Percentiles rank a stretch among this genome's conserved stretches.
Conservation (phyloP, 2,113 vertebrate species). For the Oxygymnocypris stewartii region DNA sequence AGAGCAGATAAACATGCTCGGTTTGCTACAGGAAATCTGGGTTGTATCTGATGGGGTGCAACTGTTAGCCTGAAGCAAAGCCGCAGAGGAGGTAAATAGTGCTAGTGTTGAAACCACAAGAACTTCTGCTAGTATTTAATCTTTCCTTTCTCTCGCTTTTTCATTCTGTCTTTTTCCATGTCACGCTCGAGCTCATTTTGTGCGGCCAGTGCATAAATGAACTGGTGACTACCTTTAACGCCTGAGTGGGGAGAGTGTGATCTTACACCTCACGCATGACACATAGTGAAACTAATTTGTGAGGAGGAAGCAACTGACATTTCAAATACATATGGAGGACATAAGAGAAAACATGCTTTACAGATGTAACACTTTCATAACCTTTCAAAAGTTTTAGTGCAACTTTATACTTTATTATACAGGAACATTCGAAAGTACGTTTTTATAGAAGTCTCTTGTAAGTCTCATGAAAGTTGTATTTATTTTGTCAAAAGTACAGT, state of each 20-base stretch:
- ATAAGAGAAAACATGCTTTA: not conserved
- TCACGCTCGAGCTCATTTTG: not conserved
- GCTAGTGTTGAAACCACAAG: constrained; percentile 50
- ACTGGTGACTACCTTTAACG: not conserved
- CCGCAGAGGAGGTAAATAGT: constrained; percentile 46
- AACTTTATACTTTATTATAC: not conserved
- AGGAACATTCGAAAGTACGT: not conserved
- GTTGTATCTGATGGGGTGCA: constrained; percentile 53
- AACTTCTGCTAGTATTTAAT: constrained; percentile 4
- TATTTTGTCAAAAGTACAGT: not conserved
- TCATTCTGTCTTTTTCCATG: constrained; percentile 1
- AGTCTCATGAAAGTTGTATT: not conserved
- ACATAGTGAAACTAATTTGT: not conserved
- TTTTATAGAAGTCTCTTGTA: not conserved
- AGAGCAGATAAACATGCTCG: constrained; percentile 30
- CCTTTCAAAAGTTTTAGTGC: not conserved
- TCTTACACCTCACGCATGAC: constrained; percentile 8
- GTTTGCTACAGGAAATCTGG: constrained; percentile 59
- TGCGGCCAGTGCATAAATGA: not conserved
- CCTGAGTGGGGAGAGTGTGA: not conserved
- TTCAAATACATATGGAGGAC: not conserved
- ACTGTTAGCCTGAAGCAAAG: constrained; percentile 57
- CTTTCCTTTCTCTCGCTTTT: not conserved
- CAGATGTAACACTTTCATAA: not conserved
- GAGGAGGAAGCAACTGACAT: not conserved